Evolutionary conservation across 2,888 invertebrate species (phyloP).

Genomic region (Acleris cristana): DNA sequence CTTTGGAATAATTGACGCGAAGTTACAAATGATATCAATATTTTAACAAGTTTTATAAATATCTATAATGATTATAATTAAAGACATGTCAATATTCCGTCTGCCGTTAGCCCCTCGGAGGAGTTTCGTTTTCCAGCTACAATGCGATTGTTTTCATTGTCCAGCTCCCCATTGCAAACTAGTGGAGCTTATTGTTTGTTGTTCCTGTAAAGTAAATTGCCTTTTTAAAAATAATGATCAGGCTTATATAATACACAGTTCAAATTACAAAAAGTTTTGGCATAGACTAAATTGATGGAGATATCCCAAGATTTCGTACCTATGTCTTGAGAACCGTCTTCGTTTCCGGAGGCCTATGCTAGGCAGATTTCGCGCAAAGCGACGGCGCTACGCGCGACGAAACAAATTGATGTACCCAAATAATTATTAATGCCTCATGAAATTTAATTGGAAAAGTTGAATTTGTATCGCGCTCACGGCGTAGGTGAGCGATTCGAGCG

Average conservation of each 20-base stretch:
- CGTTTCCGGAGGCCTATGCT: conserved; percentile 43
- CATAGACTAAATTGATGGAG: background rate
- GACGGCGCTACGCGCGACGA: conserved; percentile 66
- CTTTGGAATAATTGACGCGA: no score
- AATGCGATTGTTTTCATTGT: conserved; percentile 20
- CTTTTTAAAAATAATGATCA: conserved; percentile 1
- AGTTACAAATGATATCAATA: background rate
- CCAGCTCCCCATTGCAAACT: conserved; percentile 14
- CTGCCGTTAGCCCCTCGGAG: background rate
- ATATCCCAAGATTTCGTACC: background rate
- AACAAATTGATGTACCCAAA: conserved; percentile 85
- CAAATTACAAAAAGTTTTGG: background rate
- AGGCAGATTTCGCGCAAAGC: conserved; percentile 54
- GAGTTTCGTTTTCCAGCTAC: conserved; percentile 3
- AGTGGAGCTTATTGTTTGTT: conserved; percentile 12
- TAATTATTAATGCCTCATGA: conserved; percentile 85
- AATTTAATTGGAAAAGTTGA: conserved; percentile 86
- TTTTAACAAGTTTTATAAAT: no score
- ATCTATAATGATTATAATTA: background rate
- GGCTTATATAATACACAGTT: background rate
- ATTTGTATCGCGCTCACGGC: conserved; percentile 83
- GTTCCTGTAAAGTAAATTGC: conserved; percentile 14
- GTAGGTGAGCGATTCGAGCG: conserved; percentile 82
- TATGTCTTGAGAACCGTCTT: conserved; percentile 51
- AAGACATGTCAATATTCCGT: conserved; percentile 3